A percentile compares a stretch with the other conserved stretches of the same genome.
Conservation (phyloP, 2,113 vertebrate species). For the Camelus bactrianus region DNA sequence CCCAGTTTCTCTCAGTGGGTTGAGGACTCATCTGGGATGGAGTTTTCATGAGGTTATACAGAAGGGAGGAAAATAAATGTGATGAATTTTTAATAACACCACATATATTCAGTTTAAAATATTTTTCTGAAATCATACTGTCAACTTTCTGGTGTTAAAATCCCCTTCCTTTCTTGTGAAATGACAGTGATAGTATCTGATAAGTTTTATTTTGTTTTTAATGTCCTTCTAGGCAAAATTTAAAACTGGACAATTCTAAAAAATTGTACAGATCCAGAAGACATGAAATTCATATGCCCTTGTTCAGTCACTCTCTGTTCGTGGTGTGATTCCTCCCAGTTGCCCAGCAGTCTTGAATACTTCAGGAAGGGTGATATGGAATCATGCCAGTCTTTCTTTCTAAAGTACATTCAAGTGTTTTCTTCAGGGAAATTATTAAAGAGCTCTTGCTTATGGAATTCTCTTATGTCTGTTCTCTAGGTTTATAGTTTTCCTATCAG, state of each 20-base stretch:
- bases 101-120: not conserved
- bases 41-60: not conserved
- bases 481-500: conserved; percentile 44
- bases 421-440: conserved; percentile 63
- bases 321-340: not conserved
- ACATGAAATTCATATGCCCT: not conserved
- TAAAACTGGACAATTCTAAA: not conserved
- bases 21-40: not conserved
- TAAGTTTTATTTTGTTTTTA: conserved; percentile 30
- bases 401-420: conserved; percentile 56
- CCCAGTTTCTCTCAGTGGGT: not conserved
- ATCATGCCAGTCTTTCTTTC: conserved; percentile 36
- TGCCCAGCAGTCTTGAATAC: not conserved
- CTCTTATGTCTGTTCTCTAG: not conserved
- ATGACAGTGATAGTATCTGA: not conserved
- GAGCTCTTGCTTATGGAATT: conserved; percentile 44
- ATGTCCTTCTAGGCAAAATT: conserved; percentile 24
- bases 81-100: not conserved
- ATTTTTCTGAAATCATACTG: not conserved
- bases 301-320: not conserved
- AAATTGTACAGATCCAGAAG: not conserved
- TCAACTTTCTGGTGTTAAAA: conserved; percentile 23
- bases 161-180: conserved; percentile 47
- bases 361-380: not conserved
- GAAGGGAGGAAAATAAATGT: not conserved